phyloP scores from a whole-genome alignment of 2,797 vertebrate species.

The Catostomus latipinnis region DNA sequence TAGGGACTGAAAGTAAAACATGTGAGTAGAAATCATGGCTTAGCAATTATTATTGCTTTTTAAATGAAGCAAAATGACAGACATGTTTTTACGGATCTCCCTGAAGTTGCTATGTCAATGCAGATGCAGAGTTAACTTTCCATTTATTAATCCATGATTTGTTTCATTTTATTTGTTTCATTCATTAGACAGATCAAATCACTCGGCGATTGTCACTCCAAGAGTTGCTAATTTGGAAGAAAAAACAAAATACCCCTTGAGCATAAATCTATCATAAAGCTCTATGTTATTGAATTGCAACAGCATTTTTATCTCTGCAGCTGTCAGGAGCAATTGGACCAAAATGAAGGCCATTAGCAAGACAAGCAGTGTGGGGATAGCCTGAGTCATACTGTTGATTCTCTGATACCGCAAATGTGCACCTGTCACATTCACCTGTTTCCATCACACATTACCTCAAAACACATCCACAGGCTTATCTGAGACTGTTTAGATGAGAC shows the following conservation, averaged over 20 bases:
- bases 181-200: conserved; percentile 26
- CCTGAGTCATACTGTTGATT: conserved; percentile 42
- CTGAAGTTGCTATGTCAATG: conserved; percentile 14
- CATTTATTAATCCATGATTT: conserved; percentile 34
- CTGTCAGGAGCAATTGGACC: conserved; percentile 55
- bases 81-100: conserved; percentile 44
- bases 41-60: conserved; percentile 46
- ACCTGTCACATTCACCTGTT: conserved; percentile 42
- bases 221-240: background rate
- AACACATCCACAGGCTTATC: conserved; percentile 38
- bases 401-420: conserved; percentile 29
- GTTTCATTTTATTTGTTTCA: background rate
- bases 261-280: conserved; percentile 36
- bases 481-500: conserved; percentile 25
- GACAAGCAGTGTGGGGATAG: conserved; percentile 21
- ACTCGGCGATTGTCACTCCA: background rate
- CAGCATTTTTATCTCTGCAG: conserved; percentile 51
- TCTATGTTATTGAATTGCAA: conserved; percentile 46
- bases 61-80: conserved; percentile 47
- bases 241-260: conserved; percentile 18
- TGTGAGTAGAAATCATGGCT: conserved; percentile 26
- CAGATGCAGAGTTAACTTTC: conserved; percentile 20
- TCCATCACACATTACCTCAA: conserved; percentile 33
- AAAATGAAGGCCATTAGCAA: conserved; percentile 47
- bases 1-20: conserved; percentile 48